These are phyloP conservation scores for Meda fulgida DNA, from an alignment of 2,797 vertebrate genomes.

Conservation along the genomic window DNA sequence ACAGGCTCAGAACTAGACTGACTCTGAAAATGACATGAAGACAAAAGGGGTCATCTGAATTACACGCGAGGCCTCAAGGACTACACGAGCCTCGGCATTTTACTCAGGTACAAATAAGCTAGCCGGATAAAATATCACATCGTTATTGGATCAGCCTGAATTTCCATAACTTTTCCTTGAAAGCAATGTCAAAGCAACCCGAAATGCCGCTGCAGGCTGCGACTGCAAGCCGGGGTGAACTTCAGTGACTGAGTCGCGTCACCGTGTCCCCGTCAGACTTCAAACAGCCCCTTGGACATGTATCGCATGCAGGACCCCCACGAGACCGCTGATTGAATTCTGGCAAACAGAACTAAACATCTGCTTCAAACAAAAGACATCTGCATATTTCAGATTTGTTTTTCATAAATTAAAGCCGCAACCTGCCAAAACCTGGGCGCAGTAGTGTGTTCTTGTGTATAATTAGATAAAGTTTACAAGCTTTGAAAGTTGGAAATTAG, in stretches of 20 bases:
- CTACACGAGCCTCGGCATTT: conserved; percentile 1
- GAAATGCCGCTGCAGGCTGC: conserved; percentile 52
- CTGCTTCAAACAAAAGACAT: conserved; percentile 99
- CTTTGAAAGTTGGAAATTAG: conserved; percentile 92
- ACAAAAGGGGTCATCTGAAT: conserved; percentile 2
- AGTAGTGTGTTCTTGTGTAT: conserved; percentile 87
- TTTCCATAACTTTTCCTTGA: conserved; percentile 31
- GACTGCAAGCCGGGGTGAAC: conserved; percentile 28
- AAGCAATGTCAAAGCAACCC: conserved; percentile 35
- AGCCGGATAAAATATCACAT: conserved; percentile 2
- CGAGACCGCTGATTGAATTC: conserved; percentile 95
- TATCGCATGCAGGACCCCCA: conserved; percentile 74
- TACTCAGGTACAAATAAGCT: conserved; percentile 18
- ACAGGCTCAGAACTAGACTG: background rate
- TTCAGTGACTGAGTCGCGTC: conserved; percentile 56
- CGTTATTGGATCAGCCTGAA: conserved; percentile 5
- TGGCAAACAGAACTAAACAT: conserved; percentile 95
- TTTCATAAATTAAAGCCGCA: conserved; percentile 99
- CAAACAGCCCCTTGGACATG: conserved; percentile 84
- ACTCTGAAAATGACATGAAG: background rate
- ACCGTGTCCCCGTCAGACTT: conserved; percentile 78
- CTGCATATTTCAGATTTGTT: conserved; percentile 99
- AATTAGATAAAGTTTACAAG: conserved; percentile 99
- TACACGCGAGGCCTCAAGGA: background rate
- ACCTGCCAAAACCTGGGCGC: conserved; percentile 93